Percentiles rank a stretch among this genome's conserved stretches.
Evolutionary conservation across 1,140 invertebrate genomes (phyloP).

Genomic region (Drosophila auraria): DNA sequence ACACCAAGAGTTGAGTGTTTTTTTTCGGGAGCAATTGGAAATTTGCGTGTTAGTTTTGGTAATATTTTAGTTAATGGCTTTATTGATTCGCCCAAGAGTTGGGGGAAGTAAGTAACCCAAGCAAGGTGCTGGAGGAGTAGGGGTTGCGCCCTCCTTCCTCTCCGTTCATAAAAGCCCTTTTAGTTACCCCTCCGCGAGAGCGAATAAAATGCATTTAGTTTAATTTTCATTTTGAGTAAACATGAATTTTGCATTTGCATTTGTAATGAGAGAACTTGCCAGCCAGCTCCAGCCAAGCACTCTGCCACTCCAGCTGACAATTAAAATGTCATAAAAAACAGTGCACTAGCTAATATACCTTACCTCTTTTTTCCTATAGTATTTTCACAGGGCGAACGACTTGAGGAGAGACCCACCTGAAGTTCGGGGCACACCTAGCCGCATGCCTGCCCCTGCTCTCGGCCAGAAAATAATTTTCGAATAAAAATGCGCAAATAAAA

Average conservation of each 20-base stretch:
- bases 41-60: conserved; percentile 61
- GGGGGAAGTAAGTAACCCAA: background rate
- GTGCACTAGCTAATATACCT: conserved; percentile 6
- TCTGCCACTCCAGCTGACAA: conserved; percentile 36
- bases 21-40: conserved; percentile 54
- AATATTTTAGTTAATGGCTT: conserved; percentile 55
- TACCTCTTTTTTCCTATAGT: conserved; percentile 8
- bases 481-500: conserved; percentile 71
- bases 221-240: conserved; percentile 63
- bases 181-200: background rate
- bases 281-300: background rate
- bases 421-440: conserved; percentile 8
- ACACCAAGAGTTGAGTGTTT: conserved; percentile 29
- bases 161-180: background rate
- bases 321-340: conserved; percentile 67
- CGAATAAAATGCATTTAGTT: conserved; percentile 58
- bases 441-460: background rate
- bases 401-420: conserved; percentile 12
- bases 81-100: conserved; percentile 55
- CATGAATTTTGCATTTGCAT: conserved; percentile 73
- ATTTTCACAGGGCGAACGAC: conserved; percentile 17
- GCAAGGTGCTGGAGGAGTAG: background rate
- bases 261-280: conserved; percentile 43
- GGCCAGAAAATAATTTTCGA: conserved; percentile 65
- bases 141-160: background rate